Base-by-base conservation (phyloP, 2,888 invertebrate genomes). In the Brachyptera putata region DNA sequence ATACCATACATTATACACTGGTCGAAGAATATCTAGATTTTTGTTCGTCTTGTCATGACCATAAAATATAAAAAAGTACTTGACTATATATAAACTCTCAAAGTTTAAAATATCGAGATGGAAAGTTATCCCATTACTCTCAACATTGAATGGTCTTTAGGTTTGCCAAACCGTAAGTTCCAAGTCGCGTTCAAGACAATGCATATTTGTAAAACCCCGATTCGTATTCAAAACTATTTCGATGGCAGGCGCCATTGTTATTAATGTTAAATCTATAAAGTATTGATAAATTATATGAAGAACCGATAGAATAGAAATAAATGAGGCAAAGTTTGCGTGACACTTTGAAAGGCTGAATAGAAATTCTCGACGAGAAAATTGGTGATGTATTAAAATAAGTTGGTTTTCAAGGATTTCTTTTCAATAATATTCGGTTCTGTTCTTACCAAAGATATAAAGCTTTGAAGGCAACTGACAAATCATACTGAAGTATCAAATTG, bases 241-340 rank as follows among this genome's bases (percentile, higher is more conserved):
- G 46, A 46, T 46, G 46, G 24, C 46, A 46, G 46, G n/a, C n/a
- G n/a, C 46, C 46, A 22, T 46, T 46, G 46, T 46, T 46, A 46
- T 24, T n/a, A n/a, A 24, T 46, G 46, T 46, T 46, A 46, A 4
- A 46, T 21, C 22, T 24, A 46, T 46, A 46, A 46, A 46, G 46
- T 46, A 46, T 46, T 46, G 46, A 24, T 46, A n/a, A 24, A 46
- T 24, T 21, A 46, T 46, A n/a, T 24, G 24, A 24, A 24, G 46
- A 21, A 46, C 18, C n/a, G 46, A 46, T 3, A 24, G 46, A 46
- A 46, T 46, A 24, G n/a, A n/a, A 46, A 46, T 21, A 24, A 46
- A 24, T 46, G 24, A 46, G 22, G 24, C 22, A 24, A 24, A 46
- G 21, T 41, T 41, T 41, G 16, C 21, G 3, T 41, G 46, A 46